Base-by-base conservation (phyloP, 2,888 invertebrate genomes). In the Holacanthella duospinosa region DNA sequence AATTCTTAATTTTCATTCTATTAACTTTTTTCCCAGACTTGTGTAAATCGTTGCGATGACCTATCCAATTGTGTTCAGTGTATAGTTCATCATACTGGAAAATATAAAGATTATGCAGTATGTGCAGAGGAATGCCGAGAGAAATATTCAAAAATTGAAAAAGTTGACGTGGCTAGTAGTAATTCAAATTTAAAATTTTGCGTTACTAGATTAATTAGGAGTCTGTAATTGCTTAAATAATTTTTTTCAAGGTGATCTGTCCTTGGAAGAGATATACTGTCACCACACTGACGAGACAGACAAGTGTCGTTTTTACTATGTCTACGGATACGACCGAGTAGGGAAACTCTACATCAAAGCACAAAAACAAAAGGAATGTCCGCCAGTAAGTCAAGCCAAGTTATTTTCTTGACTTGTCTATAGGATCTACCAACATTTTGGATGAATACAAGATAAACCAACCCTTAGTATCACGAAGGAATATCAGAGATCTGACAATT, bases 61-160 rank as follows among this genome's bases (percentile, higher is more conserved):
- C 87, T 93, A 77, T 90, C 87, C 77, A 87, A 89, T 65, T 99
- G 97, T 77, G 96, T 97, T 19, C 86, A 94, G 77, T 99, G 99
- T 76, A 87, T 88, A 76, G 87, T 88, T 76, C 93, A 93, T 78
- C 79, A 86, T 69, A 89, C 88, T 29, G 95, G 95, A 0, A 75
- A 77, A 19, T 62, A 77, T 62, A n/a, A n/a, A n/a, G n/a, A n/a
- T n/a, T n/a, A n/a, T n/a, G 75, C 74, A 43, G 75, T 76, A 63
- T 68, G 67, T 48, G 65, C 81, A 82, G 6, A 81, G 82, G 66
- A 92, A 90, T 77, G 82, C 82, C 19, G 80, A 6, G 29, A 6
- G 80, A 54, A 85, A 85, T 74, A 89, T 88, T 75, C 82, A 70
- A 80, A 81, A 16, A 84, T 85, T 2, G 81, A 82, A 19, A 79